Evolutionary conservation across 64 coral and sea anemone genomes (phyloP).

Genomic region (Astreopora myriophthalma): DNA sequence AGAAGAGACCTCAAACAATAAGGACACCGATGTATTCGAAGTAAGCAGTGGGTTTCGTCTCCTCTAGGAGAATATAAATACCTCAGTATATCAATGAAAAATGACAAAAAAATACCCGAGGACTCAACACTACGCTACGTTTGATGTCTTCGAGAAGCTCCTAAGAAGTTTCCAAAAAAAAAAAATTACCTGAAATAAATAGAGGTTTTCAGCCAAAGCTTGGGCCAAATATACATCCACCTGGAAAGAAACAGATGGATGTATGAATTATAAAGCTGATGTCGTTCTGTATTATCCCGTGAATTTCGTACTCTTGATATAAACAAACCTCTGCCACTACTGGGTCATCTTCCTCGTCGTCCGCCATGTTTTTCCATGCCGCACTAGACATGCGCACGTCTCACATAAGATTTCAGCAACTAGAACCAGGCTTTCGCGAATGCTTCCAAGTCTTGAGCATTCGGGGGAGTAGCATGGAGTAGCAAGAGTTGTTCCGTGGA

Average conservation of each 20-base stretch:
- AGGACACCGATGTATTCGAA: too few relatives aligned
- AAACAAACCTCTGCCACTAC: constrained; percentile 79
- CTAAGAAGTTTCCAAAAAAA: too few relatives aligned
- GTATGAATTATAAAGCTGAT: neutral
- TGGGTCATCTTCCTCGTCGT: constrained; percentile 94
- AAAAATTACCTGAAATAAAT: constrained; percentile 81
- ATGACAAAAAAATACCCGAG: too few relatives aligned
- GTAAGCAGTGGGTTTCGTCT: too few relatives aligned
- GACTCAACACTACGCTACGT: too few relatives aligned
- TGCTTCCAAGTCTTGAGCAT: neutral
- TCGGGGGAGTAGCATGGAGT: too few relatives aligned
- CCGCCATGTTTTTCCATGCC: constrained; percentile 86
- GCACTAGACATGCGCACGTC: constrained; percentile 39
- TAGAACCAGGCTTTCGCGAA: neutral
- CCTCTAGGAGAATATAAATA: too few relatives aligned
- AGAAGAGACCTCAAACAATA: too few relatives aligned
- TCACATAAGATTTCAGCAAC: neutral
- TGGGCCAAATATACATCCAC: constrained; percentile 96
- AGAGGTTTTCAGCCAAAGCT: constrained; percentile 85
- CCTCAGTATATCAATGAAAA: too few relatives aligned
- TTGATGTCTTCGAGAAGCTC: too few relatives aligned
- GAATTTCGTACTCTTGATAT: neutral
- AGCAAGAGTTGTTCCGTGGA: too few relatives aligned
- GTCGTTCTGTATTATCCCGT: neutral
- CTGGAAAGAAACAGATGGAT: constrained; percentile 22